Conservation (phyloP, 2,113 vertebrate genomes). For the Hemicordylus capensis region DNA sequence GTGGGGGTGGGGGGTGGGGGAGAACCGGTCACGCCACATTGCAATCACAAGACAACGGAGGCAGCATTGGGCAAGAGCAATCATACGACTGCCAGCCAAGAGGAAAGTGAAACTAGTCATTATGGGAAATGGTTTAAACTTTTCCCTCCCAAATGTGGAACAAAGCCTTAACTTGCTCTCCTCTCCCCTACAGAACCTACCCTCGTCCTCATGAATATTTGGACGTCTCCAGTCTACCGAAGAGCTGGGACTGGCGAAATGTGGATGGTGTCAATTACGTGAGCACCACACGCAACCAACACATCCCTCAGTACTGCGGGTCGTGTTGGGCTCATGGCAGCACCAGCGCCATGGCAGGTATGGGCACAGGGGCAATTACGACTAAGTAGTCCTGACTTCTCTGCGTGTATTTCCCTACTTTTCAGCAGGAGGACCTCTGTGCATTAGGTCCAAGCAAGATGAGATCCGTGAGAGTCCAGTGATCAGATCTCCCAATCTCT, state of each 20-base stretch:
- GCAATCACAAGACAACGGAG: too few species aligned
- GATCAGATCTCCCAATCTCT: too few species aligned
- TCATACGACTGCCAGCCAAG: too few species aligned
- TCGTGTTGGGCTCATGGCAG: conserved; percentile 98
- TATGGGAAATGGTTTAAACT: too few species aligned
- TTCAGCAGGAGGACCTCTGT: background rate
- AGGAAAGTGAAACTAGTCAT: too few species aligned
- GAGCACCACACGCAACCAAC: conserved; percentile 94
- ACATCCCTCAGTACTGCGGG: conserved; percentile 98
- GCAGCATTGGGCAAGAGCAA: too few species aligned
- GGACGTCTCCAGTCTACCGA: conserved; percentile 76
- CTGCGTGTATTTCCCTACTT: background rate
- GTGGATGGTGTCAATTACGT: conserved; percentile 85
- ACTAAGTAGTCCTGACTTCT: background rate
- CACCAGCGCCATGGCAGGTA: conserved; percentile 95
- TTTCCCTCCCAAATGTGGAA: background rate
- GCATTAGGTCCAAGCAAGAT: too few species aligned
- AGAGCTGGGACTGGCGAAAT: conserved; percentile 92
- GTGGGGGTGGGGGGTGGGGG: background rate
- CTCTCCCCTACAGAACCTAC: conserved; percentile 63
- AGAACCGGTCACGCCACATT: too few species aligned
- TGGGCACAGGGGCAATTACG: too few species aligned
- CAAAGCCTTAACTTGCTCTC: accelerated
- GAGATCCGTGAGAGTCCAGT: too few species aligned
- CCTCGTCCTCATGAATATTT: conserved; percentile 87